Percentiles rank a stretch among this genome's conserved stretches.
Conservation (phyloP, 2,113 vertebrate species). For the Dromaius novaehollandiae region DNA sequence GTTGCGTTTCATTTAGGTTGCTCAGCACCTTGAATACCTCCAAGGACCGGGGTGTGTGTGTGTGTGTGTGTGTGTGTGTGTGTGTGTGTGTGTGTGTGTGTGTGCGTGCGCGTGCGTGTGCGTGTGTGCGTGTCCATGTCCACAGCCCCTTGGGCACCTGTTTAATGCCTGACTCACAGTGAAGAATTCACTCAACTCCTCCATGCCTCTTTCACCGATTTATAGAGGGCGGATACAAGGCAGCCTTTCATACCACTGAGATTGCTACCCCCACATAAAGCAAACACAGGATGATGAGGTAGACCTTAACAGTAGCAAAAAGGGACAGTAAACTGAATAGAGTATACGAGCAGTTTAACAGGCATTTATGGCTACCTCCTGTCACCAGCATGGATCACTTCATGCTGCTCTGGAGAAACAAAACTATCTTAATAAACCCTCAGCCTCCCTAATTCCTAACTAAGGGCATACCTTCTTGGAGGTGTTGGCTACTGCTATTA, state of each 20-base stretch:
- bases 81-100: no score
- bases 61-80: no score
- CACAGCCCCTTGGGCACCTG: fast-evolving
- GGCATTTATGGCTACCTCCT: neutral
- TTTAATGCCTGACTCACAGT: neutral
- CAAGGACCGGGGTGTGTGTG: neutral
- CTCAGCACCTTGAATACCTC: neutral
- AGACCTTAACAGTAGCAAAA: neutral
- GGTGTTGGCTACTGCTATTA: neutral
- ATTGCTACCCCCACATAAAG: neutral
- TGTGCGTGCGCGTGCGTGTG: no score
- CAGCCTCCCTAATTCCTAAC: neutral
- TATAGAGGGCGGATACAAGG: neutral
- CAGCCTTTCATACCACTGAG: neutral
- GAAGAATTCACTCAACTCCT: neutral
- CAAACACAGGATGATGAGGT: neutral
- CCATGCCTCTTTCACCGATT: neutral
- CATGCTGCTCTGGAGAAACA: neutral
- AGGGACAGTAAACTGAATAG: neutral
- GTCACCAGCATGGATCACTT: neutral
- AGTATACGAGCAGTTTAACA: neutral
- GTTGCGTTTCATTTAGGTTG: neutral
- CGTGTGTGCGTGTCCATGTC: no score
- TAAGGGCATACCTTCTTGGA: neutral
- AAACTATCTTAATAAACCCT: neutral